Conservation (phyloP, 2,888 invertebrate genomes). For the Timandra comae region DNA sequence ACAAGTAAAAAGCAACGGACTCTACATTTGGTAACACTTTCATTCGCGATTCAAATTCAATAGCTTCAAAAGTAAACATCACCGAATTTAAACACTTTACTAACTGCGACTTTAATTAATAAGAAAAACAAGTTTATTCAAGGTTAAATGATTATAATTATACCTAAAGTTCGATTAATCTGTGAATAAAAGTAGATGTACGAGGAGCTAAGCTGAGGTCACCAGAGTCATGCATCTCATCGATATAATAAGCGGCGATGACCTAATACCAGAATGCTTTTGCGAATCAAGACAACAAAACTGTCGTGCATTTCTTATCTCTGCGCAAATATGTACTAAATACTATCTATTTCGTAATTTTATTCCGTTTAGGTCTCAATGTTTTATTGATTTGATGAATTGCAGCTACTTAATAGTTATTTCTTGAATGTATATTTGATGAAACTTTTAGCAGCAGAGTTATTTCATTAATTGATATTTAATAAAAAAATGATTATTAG, state of each 20-base stretch:
- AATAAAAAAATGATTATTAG: too few relatives aligned
- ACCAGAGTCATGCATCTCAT: conserved; percentile 43
- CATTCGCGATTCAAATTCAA: conserved; percentile 20
- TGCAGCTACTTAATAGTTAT: too few relatives aligned
- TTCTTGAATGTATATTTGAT: too few relatives aligned
- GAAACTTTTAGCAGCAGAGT: too few relatives aligned
- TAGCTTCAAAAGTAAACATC: conserved; percentile 8
- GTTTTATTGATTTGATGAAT: too few relatives aligned
- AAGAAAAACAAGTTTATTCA: too few relatives aligned
- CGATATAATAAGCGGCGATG: conserved; percentile 52
- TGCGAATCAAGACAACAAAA: conserved; percentile 27
- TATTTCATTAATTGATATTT: too few relatives aligned
- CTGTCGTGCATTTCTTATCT: conserved; percentile 16
- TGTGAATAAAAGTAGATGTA: conserved; percentile 8
- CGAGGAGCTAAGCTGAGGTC: conserved; percentile 47
- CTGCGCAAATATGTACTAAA: too few relatives aligned
- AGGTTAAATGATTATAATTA: too few relatives aligned
- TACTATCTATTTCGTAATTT: too few relatives aligned
- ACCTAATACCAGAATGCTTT: conserved; percentile 36
- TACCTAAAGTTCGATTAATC: too few relatives aligned
- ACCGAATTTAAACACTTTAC: conserved; percentile 17
- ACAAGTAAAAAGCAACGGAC: conserved; percentile 27
- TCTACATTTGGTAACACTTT: conserved; percentile 33
- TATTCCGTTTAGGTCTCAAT: too few relatives aligned
- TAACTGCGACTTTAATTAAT: conserved; percentile 2